Conservation (phyloP, 2,113 vertebrate genomes). For the Indri indri region DNA sequence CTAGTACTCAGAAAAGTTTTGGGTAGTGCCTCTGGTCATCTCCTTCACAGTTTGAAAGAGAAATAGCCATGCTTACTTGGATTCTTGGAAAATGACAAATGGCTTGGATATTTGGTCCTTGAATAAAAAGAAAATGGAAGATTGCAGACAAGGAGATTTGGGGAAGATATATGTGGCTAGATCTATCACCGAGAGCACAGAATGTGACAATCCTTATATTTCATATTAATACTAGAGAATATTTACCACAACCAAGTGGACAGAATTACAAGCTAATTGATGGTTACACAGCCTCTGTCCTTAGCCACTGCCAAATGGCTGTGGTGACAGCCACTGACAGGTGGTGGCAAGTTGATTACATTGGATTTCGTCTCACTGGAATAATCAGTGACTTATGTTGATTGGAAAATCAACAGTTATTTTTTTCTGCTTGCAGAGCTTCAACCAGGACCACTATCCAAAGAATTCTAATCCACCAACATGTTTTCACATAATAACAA, state of each 20-base stretch:
- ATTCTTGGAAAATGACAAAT: neutral
- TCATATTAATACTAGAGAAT: neutral
- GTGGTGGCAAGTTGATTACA: neutral
- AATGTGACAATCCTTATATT: neutral
- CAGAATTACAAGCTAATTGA: neutral
- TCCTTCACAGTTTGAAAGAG: neutral
- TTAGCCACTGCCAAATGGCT: neutral
- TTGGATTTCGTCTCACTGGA: neutral
- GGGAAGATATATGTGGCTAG: neutral
- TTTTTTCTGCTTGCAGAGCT: neutral
- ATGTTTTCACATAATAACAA: neutral
- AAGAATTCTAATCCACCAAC: neutral
- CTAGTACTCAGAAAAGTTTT: neutral
- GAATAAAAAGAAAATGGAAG: neutral
- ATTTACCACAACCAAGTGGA: neutral
- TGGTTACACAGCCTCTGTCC: neutral
- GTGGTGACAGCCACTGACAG: neutral
- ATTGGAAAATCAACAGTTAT: neutral
- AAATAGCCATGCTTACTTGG: neutral
- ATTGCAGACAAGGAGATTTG: neutral
- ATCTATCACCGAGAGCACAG: neutral
- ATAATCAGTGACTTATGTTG: neutral
- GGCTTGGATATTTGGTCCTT: neutral
- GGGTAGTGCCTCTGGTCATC: neutral
- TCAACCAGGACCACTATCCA: neutral